A percentile compares a stretch with the other conserved stretches of the same genome.
Conservation (phyloP, 2,888 invertebrate species). For the Zaprionus bogoriensis region DNA sequence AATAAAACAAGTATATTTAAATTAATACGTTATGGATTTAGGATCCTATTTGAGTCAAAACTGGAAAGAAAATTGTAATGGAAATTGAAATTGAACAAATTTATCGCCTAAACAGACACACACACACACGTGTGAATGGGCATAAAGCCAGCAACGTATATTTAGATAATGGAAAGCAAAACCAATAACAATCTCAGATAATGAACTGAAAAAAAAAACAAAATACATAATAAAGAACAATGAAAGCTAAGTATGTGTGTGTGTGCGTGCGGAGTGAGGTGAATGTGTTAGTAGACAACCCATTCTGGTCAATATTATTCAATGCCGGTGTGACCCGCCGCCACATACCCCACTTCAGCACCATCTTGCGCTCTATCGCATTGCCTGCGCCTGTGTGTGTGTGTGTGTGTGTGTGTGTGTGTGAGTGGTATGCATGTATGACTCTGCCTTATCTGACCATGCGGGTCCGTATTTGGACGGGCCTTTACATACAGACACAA, state of each 20-base stretch:
- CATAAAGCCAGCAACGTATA: constrained; percentile 62
- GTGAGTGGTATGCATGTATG: constrained; percentile 8
- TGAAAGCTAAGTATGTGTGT: constrained; percentile 11
- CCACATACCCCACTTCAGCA: not conserved
- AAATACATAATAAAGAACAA: constrained; percentile 21
- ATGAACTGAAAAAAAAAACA: constrained; percentile 21
- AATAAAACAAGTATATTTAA: constrained; percentile 36
- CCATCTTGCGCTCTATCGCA: constrained; percentile 18
- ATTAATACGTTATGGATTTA: constrained; percentile 18
- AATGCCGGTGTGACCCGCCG: constrained; percentile 42
- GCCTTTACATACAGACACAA: constrained; percentile 9
- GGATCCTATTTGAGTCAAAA: constrained; percentile 37
- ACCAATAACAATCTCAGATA: constrained; percentile 58
- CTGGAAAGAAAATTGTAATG: constrained; percentile 45
- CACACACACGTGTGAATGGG: constrained; percentile 38
- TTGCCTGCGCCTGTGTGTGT: not conserved
- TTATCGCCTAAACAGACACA: constrained; percentile 26
- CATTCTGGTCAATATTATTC: constrained; percentile 70
- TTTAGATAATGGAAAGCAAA: constrained; percentile 64
- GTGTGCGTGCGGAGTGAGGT: constrained; percentile 7
- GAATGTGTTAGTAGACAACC: constrained; percentile 39
- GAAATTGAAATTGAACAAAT: constrained; percentile 46
- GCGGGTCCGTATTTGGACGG: constrained; percentile 48
- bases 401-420: not conserved
- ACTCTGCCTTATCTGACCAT: constrained; percentile 57